Evolutionary conservation across 2,797 vertebrate species (phyloP), one percentile per base, ranked within the genome.

Genomic region (Arctocebus calabarensis): DNA sequence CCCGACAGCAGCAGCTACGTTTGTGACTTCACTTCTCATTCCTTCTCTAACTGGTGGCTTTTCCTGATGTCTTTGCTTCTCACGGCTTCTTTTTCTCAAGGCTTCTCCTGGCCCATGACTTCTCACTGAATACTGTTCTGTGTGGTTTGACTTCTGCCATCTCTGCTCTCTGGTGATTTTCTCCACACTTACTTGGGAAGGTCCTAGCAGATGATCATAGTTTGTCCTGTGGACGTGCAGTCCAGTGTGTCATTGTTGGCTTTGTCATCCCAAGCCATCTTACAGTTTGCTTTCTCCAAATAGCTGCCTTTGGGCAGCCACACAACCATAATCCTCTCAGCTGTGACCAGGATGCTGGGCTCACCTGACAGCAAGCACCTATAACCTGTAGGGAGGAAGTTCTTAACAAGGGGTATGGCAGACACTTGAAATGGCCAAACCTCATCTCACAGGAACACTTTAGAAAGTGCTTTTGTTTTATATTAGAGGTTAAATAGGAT

Each of bases 161-260:
- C 71, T 86, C 40, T 71, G 32, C n/a, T 88, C 19, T 59, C 87
- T 59, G 52, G 45, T 91, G 17, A 93, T 77, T 95, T 78, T 68
- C 7, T 52, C 20, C 11, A 7, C 37, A 74, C 55, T 84, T 89
- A 29, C 32, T 71, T 59, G 59, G 79, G 79, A 84, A 64, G 25
- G 1, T 73, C 7, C 27, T 81, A n/a, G 29, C 74, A 29, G 8
- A 48, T 77, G 22, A 62, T 85, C 66, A 45, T 61, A 43, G 71
- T 88, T 95, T 89, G 52, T 77, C 29, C 25, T 73, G 12, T 61
- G 20, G 59, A 57, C 20, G 32, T 29, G 16, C 11, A 84, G 16
- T 22, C 9, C 1, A 79, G 20, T 48, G 4, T 19, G 22, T 64
- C 10, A n/a, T 20, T 77, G 7, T 84, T 83, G 52, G 22, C 20